These are phyloP conservation scores for Epinephelus fuscoguttatus DNA, from an alignment of 2,113 vertebrate species.

Conservation along the genomic window DNA sequence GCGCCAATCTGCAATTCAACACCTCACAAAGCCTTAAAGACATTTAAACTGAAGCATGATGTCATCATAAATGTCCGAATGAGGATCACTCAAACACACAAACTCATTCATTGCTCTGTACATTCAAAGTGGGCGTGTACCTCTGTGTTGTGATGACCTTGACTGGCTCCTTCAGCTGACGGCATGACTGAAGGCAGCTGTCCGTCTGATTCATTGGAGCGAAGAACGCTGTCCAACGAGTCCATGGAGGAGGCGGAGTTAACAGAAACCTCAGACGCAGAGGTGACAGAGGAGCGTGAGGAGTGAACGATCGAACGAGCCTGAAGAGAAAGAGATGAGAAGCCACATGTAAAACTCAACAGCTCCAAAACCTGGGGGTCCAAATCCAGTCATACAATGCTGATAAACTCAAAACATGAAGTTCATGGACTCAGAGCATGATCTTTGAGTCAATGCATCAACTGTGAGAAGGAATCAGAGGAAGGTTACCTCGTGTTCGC, in stretches of 20 bases:
- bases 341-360: no score
- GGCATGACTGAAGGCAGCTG: conserved; percentile 50
- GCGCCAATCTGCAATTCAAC: neutral
- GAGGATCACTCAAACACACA: neutral
- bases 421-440: no score
- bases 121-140: conserved; percentile 75
- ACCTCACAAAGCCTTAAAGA: neutral
- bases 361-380: no score
- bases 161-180: conserved; percentile 54
- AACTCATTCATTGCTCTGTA: no score
- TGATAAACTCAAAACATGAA: neutral
- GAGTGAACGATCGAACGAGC: conserved; percentile 90
- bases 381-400: no score
- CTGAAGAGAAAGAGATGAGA: conserved; percentile 31
- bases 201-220: conserved; percentile 88
- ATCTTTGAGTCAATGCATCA: neutral
- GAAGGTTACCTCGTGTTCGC: conserved; percentile 87
- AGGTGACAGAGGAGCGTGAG: conserved; percentile 93
- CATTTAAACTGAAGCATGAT: no score
- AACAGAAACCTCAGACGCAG: conserved; percentile 82
- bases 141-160: conserved; percentile 87
- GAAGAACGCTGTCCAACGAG: conserved; percentile 92
- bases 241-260: conserved; percentile 89
- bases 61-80: neutral
- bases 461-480: neutral